Conservation (phyloP, 2,888 invertebrate genomes). For the Parnassius smintheus region DNA sequence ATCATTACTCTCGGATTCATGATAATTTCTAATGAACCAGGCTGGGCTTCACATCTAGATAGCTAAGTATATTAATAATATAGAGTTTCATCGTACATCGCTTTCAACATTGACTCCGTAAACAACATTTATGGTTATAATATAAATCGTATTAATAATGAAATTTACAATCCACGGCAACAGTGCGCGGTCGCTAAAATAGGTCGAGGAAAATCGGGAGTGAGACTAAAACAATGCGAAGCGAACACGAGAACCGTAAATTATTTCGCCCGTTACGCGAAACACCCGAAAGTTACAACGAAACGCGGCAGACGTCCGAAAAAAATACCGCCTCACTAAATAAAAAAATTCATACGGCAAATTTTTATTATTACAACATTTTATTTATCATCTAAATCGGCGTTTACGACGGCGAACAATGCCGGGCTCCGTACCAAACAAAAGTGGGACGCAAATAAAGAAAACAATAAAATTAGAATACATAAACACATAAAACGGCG, state of each 20-base stretch:
- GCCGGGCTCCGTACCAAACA: conserved; percentile 76
- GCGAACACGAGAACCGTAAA: conserved; percentile 15
- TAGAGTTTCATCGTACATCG: neutral
- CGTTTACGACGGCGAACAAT: conserved; percentile 79
- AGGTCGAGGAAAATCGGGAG: conserved; percentile 11
- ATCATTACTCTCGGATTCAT: no score
- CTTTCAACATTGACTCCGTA: neutral
- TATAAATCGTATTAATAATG: neutral
- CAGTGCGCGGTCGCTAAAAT: conserved; percentile 10
- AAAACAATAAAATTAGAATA: conserved; percentile 82
- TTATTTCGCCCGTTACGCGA: conserved; percentile 29
- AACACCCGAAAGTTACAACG: conserved; percentile 32
- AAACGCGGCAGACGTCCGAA: conserved; percentile 27
- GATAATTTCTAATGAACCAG: no score
- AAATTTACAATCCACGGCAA: conserved; percentile 3
- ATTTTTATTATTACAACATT: conserved; percentile 67
- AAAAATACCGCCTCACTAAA: conserved; percentile 41
- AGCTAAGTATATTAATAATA: no score
- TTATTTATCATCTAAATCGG: conserved; percentile 80
- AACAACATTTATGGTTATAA: neutral
- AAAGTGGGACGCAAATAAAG: conserved; percentile 81
- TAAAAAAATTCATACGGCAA: conserved; percentile 43
- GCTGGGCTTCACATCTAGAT: no score
- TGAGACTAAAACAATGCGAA: conserved; percentile 5
- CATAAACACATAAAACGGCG: conserved; percentile 78